phyloP scores from a whole-genome alignment of 2,797 vertebrate species.

The Enteromius thamalakanensis region DNA sequence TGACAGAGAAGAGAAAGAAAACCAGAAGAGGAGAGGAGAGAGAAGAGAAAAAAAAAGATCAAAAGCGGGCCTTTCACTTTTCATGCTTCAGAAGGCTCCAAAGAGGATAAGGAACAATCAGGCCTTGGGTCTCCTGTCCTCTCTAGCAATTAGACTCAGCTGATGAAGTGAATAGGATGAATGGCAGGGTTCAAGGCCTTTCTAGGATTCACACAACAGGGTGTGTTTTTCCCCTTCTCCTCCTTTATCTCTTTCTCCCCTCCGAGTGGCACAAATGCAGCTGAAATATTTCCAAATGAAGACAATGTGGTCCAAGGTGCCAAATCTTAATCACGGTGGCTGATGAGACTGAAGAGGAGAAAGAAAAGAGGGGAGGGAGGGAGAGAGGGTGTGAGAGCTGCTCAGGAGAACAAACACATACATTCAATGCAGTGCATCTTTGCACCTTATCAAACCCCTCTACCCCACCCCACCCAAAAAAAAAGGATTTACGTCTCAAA shows the following conservation, averaged over 20 bases:
- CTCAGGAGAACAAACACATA: slow-evolving; percentile 65
- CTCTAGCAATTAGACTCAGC: slow-evolving; percentile 99
- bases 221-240: slow-evolving; percentile 83
- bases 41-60: slow-evolving; percentile 85
- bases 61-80: slow-evolving; percentile 98
- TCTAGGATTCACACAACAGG: slow-evolving; percentile 97
- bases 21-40: slow-evolving; percentile 73
- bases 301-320: slow-evolving; percentile 82
- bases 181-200: slow-evolving; percentile 99
- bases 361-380: slow-evolving; percentile 49
- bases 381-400: slow-evolving; percentile 69
- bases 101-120: slow-evolving; percentile 99
- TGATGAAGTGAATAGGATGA: slow-evolving; percentile 99
- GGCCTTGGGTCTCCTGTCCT: slow-evolving; percentile 97
- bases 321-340: slow-evolving; percentile 74
- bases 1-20: slow-evolving; percentile 71
- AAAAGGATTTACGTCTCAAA: slow-evolving; percentile 58
- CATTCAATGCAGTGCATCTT: slow-evolving; percentile 62
- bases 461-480: slow-evolving; percentile 9
- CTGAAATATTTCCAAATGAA: slow-evolving; percentile 98
- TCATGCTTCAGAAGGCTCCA: slow-evolving; percentile 99
- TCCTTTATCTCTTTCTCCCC: slow-evolving; percentile 77
- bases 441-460: slow-evolving; percentile 56
- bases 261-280: slow-evolving; percentile 89
- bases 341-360: slow-evolving; percentile 69